Evolutionary conservation across 2,113 vertebrate species (phyloP), one percentile per base, ranked within the genome.

Genomic region (Thalassarche chlororhynchos): DNA sequence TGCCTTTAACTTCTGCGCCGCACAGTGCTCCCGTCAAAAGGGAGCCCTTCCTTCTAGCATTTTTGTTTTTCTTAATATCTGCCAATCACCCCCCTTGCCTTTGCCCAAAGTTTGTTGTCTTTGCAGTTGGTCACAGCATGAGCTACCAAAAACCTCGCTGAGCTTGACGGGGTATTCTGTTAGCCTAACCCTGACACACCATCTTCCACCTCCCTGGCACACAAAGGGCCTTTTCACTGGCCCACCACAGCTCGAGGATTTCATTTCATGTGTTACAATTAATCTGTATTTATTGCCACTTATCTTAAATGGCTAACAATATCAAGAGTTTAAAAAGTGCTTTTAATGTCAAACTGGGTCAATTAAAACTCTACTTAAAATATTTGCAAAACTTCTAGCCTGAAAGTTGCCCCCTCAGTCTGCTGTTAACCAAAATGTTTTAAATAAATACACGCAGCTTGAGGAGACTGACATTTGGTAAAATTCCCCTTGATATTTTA

Each of bases 211-310:
- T 91, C 96, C 90, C 74, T 6, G 8, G 76, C 89, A 68, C 92
- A 98, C 98, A 98, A 98, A 98, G 94, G 79, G 69, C 84, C 96
- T 98, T 98, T 98, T 98, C 97, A 98, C 38, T 1, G 1, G 46
- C 91, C 86, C 65, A 32, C 97, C 77, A 1, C 95, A 82, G 94
- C 95, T 77, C 77, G 13, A 12, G 87, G 97, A 72, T 97, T 95
- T 87, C 89, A 90, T 97, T 97, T 97, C 97, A 89, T 72, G 74
- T 81, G 87, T 97, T 96, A 95, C 97, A 97, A 97, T 98, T 97
- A 98, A 97, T 98, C 97, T 97, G 97, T 98, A 97, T 98, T 98
- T 98, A 98, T 98, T 97, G 97, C 97, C 97, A 98, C 98, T 98
- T 98, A 98, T 97, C 95, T 97, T 96, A 97, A 98, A 97, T 97